These are phyloP conservation scores for Tarsius wallacei DNA, from an alignment of 2,797 vertebrate genomes.

Conservation along the genomic window DNA sequence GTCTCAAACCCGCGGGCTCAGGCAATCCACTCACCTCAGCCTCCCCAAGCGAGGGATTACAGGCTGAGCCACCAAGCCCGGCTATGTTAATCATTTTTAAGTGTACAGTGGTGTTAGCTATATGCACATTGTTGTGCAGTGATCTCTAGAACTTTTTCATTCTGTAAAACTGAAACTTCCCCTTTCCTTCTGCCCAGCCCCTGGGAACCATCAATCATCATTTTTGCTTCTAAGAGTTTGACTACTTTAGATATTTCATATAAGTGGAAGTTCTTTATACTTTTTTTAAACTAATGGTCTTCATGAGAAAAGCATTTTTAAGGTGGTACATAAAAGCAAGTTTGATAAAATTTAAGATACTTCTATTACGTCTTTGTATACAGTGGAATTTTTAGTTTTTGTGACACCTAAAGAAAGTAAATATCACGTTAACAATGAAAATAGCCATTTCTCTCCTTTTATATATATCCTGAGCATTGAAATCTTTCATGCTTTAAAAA, in stretches of 20 bases:
- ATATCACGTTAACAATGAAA: slow-evolving; percentile 19
- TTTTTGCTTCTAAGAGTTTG: slow-evolving; percentile 47
- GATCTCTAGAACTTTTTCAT: slow-evolving; percentile 1
- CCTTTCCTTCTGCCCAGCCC: not conserved
- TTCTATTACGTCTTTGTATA: not conserved
- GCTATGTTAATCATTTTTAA: not conserved
- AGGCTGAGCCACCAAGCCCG: too few relatives aligned
- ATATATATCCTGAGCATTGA: not conserved
- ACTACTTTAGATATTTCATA: not conserved
- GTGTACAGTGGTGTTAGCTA: not conserved
- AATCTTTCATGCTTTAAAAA: slow-evolving; percentile 38
- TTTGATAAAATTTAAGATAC: slow-evolving; percentile 43
- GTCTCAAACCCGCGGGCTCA: too few relatives aligned
- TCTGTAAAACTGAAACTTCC: slow-evolving; percentile 24
- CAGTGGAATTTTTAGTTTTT: slow-evolving; percentile 24
- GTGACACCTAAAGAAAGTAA: not conserved
- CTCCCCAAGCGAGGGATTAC: too few relatives aligned
- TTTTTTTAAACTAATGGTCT: not conserved
- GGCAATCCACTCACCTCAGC: too few relatives aligned
- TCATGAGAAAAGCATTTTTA: slow-evolving; percentile 28
- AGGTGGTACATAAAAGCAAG: slow-evolving; percentile 7
- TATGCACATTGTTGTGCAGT: not conserved
- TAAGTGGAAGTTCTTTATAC: not conserved
- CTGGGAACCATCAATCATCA: not conserved
- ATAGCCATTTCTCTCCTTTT: slow-evolving; percentile 35